These are phyloP conservation scores for Pyralis farinalis DNA, from an alignment of 2,888 invertebrate genomes.

Conservation along the genomic window DNA sequence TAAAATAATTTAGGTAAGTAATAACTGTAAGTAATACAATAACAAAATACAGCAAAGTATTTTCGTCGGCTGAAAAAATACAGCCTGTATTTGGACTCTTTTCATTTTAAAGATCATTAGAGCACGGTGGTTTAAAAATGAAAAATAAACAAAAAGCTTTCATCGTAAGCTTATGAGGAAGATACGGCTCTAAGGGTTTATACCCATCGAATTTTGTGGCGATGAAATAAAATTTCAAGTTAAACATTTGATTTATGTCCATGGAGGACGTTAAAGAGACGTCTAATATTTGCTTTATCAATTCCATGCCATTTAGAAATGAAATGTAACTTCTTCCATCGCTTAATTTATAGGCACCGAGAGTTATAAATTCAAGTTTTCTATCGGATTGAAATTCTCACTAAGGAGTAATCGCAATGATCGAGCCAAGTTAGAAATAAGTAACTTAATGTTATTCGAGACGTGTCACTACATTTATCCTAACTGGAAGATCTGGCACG, in stretches of 20 bases:
- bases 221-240: conserved; percentile 15
- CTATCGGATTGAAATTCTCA: conserved; percentile 44
- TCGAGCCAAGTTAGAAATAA: conserved; percentile 50
- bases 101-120: conserved; percentile 76
- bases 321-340: background rate
- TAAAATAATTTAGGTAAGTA: too few species aligned
- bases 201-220: conserved; percentile 17
- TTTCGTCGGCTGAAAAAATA: conserved; percentile 6
- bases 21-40: too few species aligned
- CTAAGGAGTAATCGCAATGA: conserved; percentile 36
- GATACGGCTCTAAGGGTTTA: conserved; percentile 27
- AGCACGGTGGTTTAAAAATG: conserved; percentile 62
- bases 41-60: conserved; percentile 43
- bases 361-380: conserved; percentile 37
- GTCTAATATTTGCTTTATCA: background rate
- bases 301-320: background rate
- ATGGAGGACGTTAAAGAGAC: background rate
- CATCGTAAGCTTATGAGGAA: conserved; percentile 40
- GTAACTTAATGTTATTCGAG: conserved; percentile 67
- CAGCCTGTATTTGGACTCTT: conserved; percentile 54
- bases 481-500: conserved; percentile 71
- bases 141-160: conserved; percentile 57
- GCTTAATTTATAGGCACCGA: conserved; percentile 6
- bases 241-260: conserved; percentile 2
- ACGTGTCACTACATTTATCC: conserved; percentile 75